These are phyloP conservation scores for Thalpophila matura DNA, from an alignment of 2,888 invertebrate species.

Conservation along the genomic window DNA sequence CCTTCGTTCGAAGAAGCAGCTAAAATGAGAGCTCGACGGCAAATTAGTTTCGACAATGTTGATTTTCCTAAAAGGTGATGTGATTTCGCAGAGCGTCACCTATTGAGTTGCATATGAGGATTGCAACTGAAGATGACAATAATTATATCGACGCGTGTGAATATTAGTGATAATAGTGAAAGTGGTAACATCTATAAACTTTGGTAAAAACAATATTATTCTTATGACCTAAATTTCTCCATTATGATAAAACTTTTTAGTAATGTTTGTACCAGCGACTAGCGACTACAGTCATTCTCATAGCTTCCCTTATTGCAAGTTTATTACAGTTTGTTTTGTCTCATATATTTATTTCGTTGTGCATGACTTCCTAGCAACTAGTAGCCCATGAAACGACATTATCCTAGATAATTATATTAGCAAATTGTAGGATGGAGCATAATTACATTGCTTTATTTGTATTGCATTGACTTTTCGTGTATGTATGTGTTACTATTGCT, in stretches of 20 bases:
- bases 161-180: slow-evolving; percentile 56
- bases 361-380: slow-evolving; percentile 69
- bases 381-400: slow-evolving; percentile 61
- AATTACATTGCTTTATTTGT: slow-evolving; percentile 44
- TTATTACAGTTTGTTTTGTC: slow-evolving; percentile 66
- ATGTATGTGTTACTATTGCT: slow-evolving; percentile 77
- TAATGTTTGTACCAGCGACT: slow-evolving; percentile 29
- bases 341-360: slow-evolving; percentile 80
- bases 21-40: slow-evolving; percentile 90
- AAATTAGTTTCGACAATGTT: slow-evolving; percentile 91
- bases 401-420: slow-evolving; percentile 47
- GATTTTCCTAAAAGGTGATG: slow-evolving; percentile 87
- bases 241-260: slow-evolving; percentile 34
- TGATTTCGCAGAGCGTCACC: slow-evolving; percentile 31
- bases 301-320: slow-evolving; percentile 25
- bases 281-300: slow-evolving; percentile 30
- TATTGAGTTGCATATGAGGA: slow-evolving; percentile 14
- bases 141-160: slow-evolving; percentile 33
- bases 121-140: slow-evolving; percentile 28
- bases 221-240: slow-evolving; percentile 42
- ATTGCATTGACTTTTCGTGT: slow-evolving; percentile 57
- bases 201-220: slow-evolving; percentile 34
- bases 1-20: slow-evolving; percentile 85
- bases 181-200: slow-evolving; percentile 42
- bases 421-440: slow-evolving; percentile 40